phyloP scores from a whole-genome alignment of 2,888 invertebrate species.

The Bimastos eiseni region DNA sequence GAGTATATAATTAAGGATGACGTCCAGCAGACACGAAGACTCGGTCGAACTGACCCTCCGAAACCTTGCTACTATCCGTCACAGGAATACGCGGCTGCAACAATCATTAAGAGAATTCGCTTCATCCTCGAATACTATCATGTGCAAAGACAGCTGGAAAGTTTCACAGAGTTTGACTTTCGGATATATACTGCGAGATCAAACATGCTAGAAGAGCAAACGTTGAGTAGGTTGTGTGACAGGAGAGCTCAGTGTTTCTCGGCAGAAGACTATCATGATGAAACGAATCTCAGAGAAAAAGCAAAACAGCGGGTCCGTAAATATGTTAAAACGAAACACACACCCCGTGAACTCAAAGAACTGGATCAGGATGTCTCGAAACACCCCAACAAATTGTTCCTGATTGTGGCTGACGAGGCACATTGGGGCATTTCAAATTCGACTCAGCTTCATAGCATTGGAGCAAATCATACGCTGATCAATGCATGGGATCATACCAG shows the following conservation, averaged over 20 bases:
- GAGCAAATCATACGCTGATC: conserved; percentile 17
- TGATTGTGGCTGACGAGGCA: conserved; percentile 27
- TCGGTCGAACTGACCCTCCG: not conserved
- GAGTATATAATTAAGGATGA: not conserved
- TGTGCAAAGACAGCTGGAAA: not conserved
- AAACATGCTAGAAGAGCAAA: conserved; percentile 32
- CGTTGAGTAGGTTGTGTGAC: conserved; percentile 20
- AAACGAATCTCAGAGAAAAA: not conserved
- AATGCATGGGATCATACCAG: conserved; percentile 27
- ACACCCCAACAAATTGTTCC: not conserved
- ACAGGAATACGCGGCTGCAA: not conserved
- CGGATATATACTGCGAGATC: conserved; percentile 31
- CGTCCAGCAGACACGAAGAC: not conserved
- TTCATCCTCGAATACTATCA: conserved; percentile 21
- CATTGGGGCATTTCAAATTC: conserved; percentile 17
- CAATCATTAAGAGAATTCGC: conserved; percentile 7
- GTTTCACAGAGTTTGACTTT: conserved; percentile 31
- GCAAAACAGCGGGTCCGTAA: not conserved
- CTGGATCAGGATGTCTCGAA: not conserved
- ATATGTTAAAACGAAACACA: not conserved
- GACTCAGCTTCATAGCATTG: not conserved
- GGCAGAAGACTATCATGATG: not conserved
- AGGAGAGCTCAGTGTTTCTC: conserved; percentile 23
- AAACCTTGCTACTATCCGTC: conserved; percentile 18
- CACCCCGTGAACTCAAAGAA: not conserved